phyloP scores from a whole-genome alignment of 2,888 invertebrate species.

The Oscheius myriophilus region DNA sequence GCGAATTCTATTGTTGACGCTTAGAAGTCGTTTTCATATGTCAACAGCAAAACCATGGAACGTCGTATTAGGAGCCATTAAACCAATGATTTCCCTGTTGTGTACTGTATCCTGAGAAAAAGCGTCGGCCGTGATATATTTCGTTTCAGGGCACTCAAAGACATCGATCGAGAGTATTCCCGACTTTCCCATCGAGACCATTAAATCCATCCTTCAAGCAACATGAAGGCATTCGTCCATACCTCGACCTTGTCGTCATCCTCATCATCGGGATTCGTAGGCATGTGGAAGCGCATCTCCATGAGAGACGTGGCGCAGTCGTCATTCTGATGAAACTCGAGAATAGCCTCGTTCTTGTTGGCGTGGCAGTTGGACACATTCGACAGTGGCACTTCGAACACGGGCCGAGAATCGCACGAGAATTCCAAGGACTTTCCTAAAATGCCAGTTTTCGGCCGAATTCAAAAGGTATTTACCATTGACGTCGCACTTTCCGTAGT shows the following conservation, averaged over 20 bases:
- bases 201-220: no score
- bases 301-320: slow-evolving; percentile 94
- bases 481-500: slow-evolving; percentile 96
- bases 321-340: slow-evolving; percentile 89
- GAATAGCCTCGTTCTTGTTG: slow-evolving; percentile 95
- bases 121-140: no score
- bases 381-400: slow-evolving; percentile 93
- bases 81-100: no score
- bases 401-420: slow-evolving; percentile 71
- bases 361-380: slow-evolving; percentile 95
- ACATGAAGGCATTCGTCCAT: no score
- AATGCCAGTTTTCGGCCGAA: background rate
- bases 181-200: no score
- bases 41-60: no score
- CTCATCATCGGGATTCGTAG: slow-evolving; percentile 81
- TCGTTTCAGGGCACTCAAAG: no score
- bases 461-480: slow-evolving; percentile 75
- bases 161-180: no score
- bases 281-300: slow-evolving; percentile 98
- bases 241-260: slow-evolving; percentile 86
- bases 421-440: slow-evolving; percentile 60
- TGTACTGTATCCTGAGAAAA: no score
- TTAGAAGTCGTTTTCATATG: no score
- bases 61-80: no score
- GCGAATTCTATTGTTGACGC: no score